These are phyloP conservation scores for Calameuta idolon DNA, from an alignment of 2,888 invertebrate species.

Conservation along the genomic window DNA sequence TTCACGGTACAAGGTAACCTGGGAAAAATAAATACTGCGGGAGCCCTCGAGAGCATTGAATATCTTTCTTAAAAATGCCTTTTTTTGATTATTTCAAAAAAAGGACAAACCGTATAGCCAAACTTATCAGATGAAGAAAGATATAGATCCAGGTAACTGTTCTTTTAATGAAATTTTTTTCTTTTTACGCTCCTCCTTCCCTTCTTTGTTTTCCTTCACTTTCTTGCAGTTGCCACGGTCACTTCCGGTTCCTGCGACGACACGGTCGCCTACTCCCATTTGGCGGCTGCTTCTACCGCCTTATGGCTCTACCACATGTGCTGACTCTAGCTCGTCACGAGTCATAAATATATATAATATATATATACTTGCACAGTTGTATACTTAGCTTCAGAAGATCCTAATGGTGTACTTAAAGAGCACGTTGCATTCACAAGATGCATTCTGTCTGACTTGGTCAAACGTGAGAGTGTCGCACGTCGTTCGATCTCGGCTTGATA, in stretches of 20 bases:
- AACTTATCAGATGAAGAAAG: background rate
- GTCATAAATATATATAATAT: background rate
- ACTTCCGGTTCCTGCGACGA: slow-evolving; percentile 47
- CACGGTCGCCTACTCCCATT: slow-evolving; percentile 30
- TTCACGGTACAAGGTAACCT: background rate
- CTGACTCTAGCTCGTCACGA: background rate
- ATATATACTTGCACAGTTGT: background rate
- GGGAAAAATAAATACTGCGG: background rate
- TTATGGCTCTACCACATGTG: background rate
- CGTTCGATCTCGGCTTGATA: background rate
- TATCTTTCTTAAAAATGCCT: background rate
- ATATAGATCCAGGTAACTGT: background rate
- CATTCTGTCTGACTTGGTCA: background rate
- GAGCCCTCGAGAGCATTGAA: background rate
- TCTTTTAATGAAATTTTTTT: background rate
- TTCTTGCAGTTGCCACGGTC: slow-evolving; percentile 32
- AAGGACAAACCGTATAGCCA: background rate
- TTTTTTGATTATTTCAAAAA: background rate
- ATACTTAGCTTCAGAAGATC: background rate
- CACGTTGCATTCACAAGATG: background rate
- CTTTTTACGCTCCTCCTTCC: background rate
- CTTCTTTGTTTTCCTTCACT: slow-evolving; percentile 38
- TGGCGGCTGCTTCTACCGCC: background rate
- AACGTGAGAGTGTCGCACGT: background rate
- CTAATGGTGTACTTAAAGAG: background rate